Conservation (phyloP, 1,140 invertebrate genomes). For the Andricus grossulariae region DNA sequence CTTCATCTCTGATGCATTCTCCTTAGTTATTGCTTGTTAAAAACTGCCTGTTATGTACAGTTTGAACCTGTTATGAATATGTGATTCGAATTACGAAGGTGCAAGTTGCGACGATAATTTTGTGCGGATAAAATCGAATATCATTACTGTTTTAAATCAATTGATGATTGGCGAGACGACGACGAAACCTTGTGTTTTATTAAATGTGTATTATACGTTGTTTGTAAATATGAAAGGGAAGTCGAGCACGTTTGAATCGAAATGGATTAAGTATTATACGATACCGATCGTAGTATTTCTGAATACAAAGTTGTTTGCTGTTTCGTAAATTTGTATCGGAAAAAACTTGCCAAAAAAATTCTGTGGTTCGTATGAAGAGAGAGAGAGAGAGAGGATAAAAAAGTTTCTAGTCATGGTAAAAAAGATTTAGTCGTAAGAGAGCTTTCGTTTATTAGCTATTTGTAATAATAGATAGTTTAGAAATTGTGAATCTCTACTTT, state of each 20-base stretch:
- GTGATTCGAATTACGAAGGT: not conserved
- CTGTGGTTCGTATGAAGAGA: conserved; percentile 9
- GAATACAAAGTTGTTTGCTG: conserved; percentile 61
- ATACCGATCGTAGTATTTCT: conserved; percentile 50
- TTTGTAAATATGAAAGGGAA: conserved; percentile 10
- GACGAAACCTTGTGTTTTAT: not conserved
- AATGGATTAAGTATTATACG: conserved; percentile 46
- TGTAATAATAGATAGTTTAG: conserved; percentile 50
- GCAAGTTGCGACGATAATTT: not conserved
- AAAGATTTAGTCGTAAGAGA: conserved; percentile 53
- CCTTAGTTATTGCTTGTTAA: conserved; percentile 9
- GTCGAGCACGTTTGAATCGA: conserved; percentile 22
- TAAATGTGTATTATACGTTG: conserved; percentile 26
- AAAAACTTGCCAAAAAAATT: conserved; percentile 66
- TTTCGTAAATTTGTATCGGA: conserved; percentile 71
- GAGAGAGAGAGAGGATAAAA: conserved; percentile 1
- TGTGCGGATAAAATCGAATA: conserved; percentile 16
- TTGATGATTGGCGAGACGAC: conserved; percentile 3
- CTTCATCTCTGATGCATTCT: not conserved
- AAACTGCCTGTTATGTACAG: conserved; percentile 30
- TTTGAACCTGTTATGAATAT: conserved; percentile 21
- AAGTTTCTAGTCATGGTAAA: conserved; percentile 67
- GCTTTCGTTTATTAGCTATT: conserved; percentile 52
- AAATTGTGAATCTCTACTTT: conserved; percentile 57
- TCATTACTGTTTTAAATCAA: conserved; percentile 8